These are phyloP conservation scores for Chloroclysta siterata DNA, from an alignment of 2,888 invertebrate genomes.

Conservation along the genomic window DNA sequence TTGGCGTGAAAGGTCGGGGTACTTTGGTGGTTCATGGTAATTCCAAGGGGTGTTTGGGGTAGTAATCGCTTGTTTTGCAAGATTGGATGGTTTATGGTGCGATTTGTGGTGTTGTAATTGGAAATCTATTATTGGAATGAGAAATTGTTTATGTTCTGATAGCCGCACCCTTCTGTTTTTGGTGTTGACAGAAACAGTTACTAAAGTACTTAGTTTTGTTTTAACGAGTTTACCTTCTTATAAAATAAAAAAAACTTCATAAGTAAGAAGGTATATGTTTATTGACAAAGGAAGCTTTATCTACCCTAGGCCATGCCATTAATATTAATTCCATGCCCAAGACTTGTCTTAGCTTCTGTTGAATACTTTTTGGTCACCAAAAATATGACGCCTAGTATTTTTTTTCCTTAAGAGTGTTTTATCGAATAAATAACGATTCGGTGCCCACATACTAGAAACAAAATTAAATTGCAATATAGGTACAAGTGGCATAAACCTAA, in stretches of 20 bases:
- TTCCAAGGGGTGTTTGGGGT: constrained; percentile 36
- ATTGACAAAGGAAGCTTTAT: too few relatives aligned
- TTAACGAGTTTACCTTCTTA: too few relatives aligned
- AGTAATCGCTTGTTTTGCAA: constrained; percentile 40
- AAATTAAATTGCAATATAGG: background rate
- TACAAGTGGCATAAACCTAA: constrained; percentile 12
- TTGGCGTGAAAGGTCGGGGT: constrained; percentile 23
- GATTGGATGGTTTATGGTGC: constrained; percentile 37
- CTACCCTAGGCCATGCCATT: too few relatives aligned
- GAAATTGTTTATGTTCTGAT: constrained; percentile 42
- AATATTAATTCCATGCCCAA: too few relatives aligned
- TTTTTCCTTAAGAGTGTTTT: too few relatives aligned
- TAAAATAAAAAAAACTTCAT: too few relatives aligned
- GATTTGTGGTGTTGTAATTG: constrained; percentile 45
- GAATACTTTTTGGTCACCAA: too few relatives aligned
- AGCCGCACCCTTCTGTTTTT: constrained; percentile 9
- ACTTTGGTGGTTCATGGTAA: constrained; percentile 29
- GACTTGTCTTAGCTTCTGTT: too few relatives aligned
- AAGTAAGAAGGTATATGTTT: too few relatives aligned
- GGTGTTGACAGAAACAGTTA: constrained; percentile 19
- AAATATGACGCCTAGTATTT: too few relatives aligned
- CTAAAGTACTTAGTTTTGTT: background rate
- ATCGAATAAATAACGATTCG: too few relatives aligned
- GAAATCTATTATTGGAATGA: constrained; percentile 46
- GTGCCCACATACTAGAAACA: too few relatives aligned